phyloP scores from a whole-genome alignment of 2,113 vertebrate genomes.

The Coptodon rendalli region DNA sequence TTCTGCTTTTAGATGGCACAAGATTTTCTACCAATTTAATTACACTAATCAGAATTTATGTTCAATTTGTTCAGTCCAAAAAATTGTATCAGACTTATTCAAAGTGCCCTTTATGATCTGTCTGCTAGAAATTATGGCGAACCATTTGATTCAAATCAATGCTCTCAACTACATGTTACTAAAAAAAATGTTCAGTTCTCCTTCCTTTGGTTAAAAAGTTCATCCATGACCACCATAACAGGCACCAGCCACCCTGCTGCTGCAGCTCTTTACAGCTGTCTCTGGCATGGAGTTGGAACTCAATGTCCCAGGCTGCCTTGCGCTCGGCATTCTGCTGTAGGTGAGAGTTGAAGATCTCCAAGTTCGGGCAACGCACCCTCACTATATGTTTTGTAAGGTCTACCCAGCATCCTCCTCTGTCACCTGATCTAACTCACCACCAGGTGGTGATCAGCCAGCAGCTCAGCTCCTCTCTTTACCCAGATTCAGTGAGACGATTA shows the following conservation, averaged over 20 bases:
- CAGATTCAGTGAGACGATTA: neutral
- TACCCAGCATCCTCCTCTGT: neutral
- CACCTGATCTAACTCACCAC: neutral
- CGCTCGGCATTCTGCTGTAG: neutral
- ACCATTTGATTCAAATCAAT: neutral
- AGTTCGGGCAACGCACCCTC: neutral
- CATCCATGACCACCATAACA: neutral
- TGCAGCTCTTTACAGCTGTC: neutral
- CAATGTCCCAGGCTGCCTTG: neutral
- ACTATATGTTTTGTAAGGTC: neutral
- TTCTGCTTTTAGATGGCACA: neutral
- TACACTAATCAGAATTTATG: neutral
- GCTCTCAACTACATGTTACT: neutral
- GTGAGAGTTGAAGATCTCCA: neutral
- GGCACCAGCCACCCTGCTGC: neutral
- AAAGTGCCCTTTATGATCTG: neutral
- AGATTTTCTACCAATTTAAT: neutral
- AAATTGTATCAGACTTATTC: neutral
- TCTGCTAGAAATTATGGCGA: accelerated
- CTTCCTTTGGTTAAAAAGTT: neutral
- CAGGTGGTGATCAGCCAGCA: neutral
- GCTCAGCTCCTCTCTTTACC: too few species aligned
- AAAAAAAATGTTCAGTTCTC: neutral
- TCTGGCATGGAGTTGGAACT: neutral
- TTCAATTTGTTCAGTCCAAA: neutral